A percentile compares a stretch with the other conserved stretches of the same genome.
These are phyloP conservation scores for Adelognathus sp. DNA, from an alignment of 2,888 invertebrate species.

Conservation along the genomic window DNA sequence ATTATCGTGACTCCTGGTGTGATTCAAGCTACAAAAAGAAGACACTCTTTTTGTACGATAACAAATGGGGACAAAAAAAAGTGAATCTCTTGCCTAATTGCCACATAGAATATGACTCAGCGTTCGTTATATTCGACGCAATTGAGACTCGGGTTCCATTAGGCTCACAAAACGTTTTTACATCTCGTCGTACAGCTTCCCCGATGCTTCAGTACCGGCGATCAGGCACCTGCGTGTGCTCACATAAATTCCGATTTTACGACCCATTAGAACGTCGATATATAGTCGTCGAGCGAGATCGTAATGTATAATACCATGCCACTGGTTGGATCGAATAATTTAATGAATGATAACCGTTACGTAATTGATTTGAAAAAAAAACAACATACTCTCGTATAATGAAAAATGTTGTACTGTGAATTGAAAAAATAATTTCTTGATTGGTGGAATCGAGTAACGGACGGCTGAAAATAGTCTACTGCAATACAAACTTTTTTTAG, in stretches of 20 bases:
- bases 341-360: slow-evolving; percentile 5
- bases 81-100: not conserved
- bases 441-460: too few species aligned
- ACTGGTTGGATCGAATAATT: slow-evolving; percentile 18
- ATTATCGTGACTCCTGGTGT: too few species aligned
- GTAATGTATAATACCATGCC: slow-evolving; percentile 10
- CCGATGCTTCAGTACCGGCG: slow-evolving; percentile 27
- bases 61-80: not conserved
- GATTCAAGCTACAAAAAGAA: not conserved
- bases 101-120: not conserved
- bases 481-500: too few species aligned
- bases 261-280: slow-evolving; percentile 72
- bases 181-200: slow-evolving; percentile 19
- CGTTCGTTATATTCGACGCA: slow-evolving; percentile 21
- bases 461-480: too few species aligned
- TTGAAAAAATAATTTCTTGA: too few species aligned
- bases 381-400: too few species aligned
- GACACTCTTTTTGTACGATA: not conserved
- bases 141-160: slow-evolving; percentile 23
- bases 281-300: slow-evolving; percentile 25
- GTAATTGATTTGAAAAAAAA: not conserved
- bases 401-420: too few species aligned
- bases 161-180: slow-evolving; percentile 43
- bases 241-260: slow-evolving; percentile 51
- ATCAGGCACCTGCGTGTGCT: slow-evolving; percentile 48